Conservation (phyloP, 2,113 vertebrate genomes). For the Oncorhynchus gorbuscha region DNA sequence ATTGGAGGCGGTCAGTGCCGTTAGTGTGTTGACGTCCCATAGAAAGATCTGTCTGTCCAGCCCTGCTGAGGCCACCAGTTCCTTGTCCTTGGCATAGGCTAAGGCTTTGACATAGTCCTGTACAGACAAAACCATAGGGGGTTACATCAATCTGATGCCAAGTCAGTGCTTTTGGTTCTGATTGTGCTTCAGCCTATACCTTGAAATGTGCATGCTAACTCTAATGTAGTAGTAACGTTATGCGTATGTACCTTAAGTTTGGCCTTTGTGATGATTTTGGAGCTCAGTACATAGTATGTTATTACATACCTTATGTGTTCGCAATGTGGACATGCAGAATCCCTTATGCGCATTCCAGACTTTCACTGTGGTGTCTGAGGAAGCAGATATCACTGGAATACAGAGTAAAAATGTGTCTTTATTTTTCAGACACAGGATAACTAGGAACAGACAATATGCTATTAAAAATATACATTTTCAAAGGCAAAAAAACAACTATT, state of each 20-base stretch:
- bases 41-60: conserved; percentile 92
- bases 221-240: too few relatives aligned
- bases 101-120: conserved; percentile 91
- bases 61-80: conserved; percentile 86
- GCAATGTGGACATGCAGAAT: conserved; percentile 90
- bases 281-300: not conserved
- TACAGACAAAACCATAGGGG: not conserved
- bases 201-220: too few relatives aligned
- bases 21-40: conserved; percentile 91
- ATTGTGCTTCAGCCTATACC: not conserved
- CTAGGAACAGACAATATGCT: not conserved
- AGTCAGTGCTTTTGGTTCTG: not conserved
- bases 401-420: not conserved
- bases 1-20: conserved; percentile 89
- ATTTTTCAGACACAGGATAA: not conserved
- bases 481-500: too few relatives aligned
- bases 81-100: conserved; percentile 90
- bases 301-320: conserved; percentile 83
- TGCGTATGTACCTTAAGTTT: too few relatives aligned
- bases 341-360: conserved; percentile 92
- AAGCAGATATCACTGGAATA: conserved; percentile 84
- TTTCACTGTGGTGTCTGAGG: conserved; percentile 89
- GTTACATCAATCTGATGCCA: conserved; percentile 1
- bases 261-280: too few relatives aligned
- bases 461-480: too few relatives aligned